phyloP scores from a whole-genome alignment of 1,140 invertebrate species.

The Drosophila eugracilis region DNA sequence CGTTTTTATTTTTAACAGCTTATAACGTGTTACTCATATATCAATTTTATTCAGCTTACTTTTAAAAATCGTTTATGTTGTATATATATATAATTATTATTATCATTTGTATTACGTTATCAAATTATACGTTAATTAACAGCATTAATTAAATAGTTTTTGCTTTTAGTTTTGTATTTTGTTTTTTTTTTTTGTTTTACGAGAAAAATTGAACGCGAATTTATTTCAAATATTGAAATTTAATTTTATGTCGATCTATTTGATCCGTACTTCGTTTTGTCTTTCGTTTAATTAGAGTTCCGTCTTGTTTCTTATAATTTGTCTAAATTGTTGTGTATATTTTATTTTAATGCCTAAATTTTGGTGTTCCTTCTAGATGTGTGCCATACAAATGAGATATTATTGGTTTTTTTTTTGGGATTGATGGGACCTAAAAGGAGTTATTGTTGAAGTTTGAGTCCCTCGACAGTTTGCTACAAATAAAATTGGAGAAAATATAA shows the following conservation, averaged over 20 bases:
- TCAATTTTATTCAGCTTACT: slow-evolving; percentile 64
- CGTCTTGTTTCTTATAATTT: slow-evolving; percentile 39
- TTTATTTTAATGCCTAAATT: slow-evolving; percentile 76
- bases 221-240: slow-evolving; percentile 66
- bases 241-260: slow-evolving; percentile 46
- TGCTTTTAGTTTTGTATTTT: slow-evolving; percentile 26
- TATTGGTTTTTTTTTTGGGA: too few species aligned
- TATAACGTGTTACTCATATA: slow-evolving; percentile 71
- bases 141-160: slow-evolving; percentile 50
- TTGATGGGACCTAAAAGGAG: slow-evolving; percentile 67
- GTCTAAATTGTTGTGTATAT: slow-evolving; percentile 64
- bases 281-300: slow-evolving; percentile 35
- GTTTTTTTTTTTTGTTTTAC: too few species aligned
- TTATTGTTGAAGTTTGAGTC: slow-evolving; percentile 81
- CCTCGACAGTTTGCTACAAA: slow-evolving; percentile 71
- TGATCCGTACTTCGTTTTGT: slow-evolving; percentile 32
- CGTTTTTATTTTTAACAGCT: slow-evolving; percentile 77
- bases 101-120: slow-evolving; percentile 72
- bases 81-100: slow-evolving; percentile 74
- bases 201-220: slow-evolving; percentile 74
- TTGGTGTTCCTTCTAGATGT: slow-evolving; percentile 54
- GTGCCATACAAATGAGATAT: slow-evolving; percentile 46
- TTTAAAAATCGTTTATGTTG: slow-evolving; percentile 63
- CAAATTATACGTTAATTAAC: slow-evolving; percentile 71
- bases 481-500: slow-evolving; percentile 24